Base-by-base conservation (phyloP, 2,888 invertebrate genomes). In the Mimas tiliae region DNA sequence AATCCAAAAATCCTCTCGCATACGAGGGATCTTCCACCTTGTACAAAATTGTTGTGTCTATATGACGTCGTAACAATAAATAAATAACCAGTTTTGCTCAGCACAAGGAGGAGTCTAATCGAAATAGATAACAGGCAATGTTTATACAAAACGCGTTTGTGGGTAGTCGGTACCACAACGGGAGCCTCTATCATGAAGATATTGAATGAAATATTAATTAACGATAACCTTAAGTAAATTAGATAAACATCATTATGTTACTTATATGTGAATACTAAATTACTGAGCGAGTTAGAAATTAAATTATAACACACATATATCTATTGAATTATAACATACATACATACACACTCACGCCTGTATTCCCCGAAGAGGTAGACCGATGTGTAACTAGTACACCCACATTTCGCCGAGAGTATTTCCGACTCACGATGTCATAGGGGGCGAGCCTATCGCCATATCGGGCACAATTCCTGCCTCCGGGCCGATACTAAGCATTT, bases 131-230 rank as follows among this genome's bases (percentile, higher is more conserved):
- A 58, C 19, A 16, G 4, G 0, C 14, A 38, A 58, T 58, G 58
- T 42, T 58, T 42, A 19, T 19, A 42, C 4, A 58, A 58, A 11
- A 42, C 19, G 38, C 38, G 42, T 58, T 58, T 58, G 42, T 58
- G 42, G 58, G 58, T 6, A n/a, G 42, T 58, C 58, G 58, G 58
- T 6, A n/a, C 27, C 52, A 58, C 42, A 58, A 42, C 19, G 11
- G 19, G 19, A 6, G 19, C 38, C 19, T 42, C 19, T 38, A 42
- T 19, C 19, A 42, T 21, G 14, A 6, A 38, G 9, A 16, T 55
- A 55, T 19, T 42, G 21, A 58, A 38, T 58, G 42, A 6, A 58
- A 58, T 55, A 58, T 42, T 19, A 58, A 58, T 58, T 58, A 16
- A 42, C 42, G 58, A 58, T 58, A 58, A 58, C 58, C 58, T 58